Base-by-base conservation (phyloP, 2,113 vertebrate genomes). In the Rhynchomys soricoides region DNA sequence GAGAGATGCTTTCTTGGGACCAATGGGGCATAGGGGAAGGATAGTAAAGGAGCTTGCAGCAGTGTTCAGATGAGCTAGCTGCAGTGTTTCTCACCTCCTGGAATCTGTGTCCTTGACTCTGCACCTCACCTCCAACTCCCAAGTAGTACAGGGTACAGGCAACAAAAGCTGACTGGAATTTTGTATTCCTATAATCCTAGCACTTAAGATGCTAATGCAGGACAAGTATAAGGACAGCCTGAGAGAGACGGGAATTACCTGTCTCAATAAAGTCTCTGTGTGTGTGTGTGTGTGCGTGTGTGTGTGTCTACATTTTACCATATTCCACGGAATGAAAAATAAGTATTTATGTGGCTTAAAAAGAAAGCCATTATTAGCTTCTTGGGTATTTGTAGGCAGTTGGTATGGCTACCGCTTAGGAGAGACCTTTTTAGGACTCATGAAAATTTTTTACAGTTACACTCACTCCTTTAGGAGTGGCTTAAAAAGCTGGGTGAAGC, bases 401-500 rank as follows among this genome's bases (percentile, higher is more conserved):
- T 95, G 40, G 7, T 85, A 62, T 64, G 34, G 40, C 43, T 70
- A 29, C 59, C 74, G 24, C 77, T 92, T 92, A 22, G 34, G 43
- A 77, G 24, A 48, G 37, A 64, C 26, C 59, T 97, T 93, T 97
- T 68, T 97, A 77, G 82, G 90, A 34, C 59, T 57, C 95, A 96
- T 96, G 73, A n/a, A 90, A 86, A 1, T 19, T 9, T 95, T 92
- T 96, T 86, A 92, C 26, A 93, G 16, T 57, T 97, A 73, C 45
- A 66, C 29, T 87, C 62, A 22, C 96, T 95, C 48, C 97, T 97
- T 97, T 68, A 93, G 24, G 13, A 90, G n/a, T 83, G 10, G 55
- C 96, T 98, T 98, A 90, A 91, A 97, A 94, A 96, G n/a, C 97
- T 71, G 74, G 82, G 29, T 57, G 40, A 92, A 95, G 68, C 45